Base-by-base conservation (phyloP, 2,113 vertebrate species). In the Alaudala cheleensis region DNA sequence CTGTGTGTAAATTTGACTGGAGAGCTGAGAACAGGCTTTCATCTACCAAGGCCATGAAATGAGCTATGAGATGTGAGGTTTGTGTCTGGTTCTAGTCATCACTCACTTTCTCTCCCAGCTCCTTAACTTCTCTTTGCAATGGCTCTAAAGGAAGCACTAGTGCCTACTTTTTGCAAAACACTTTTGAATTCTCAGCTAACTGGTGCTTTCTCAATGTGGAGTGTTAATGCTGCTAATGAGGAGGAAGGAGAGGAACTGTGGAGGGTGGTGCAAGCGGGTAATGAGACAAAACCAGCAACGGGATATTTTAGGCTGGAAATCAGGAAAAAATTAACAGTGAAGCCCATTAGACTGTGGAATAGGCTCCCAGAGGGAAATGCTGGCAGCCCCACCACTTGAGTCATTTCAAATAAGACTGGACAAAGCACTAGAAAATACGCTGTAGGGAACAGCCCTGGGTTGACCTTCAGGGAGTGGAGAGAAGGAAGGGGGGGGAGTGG, bases 391-490 rank as follows among this genome's bases (percentile, higher is more conserved):
- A 58, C 66, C 57, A 82, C 57, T 96, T 94, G 80, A 86, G 85
- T 97, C 91, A 96, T 96, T 96, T 96, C 50, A 93, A 91, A 56
- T 90, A 81, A 93, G 95, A 86, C 94, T 86, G 90, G 94, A 95
- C 95, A 95, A 92, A 92, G 86, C 87, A 45, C 60, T 78, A 88
- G 39, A 83, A 96, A 96, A 94, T 73, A 86, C 56, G 54, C 88
- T 81, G 62, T 54, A 71, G 95, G 86, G 87, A 92, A 81, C 77
- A 96, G 92, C 81, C 83, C 74, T 80, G 71, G 94, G 78, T 89
- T 95, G 88, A 96, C 81, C 90, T 96, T 89, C 26, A 11, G 90
- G 89, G 78, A 94, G 45, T 2, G 0, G 73, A 81, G 76, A 65
- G 47, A 60, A 58, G 39, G 29, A 44, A 33, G 12, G 26, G 76